phyloP scores from a whole-genome alignment of 2,113 vertebrate species.

The Coregonus clupeaformis region DNA sequence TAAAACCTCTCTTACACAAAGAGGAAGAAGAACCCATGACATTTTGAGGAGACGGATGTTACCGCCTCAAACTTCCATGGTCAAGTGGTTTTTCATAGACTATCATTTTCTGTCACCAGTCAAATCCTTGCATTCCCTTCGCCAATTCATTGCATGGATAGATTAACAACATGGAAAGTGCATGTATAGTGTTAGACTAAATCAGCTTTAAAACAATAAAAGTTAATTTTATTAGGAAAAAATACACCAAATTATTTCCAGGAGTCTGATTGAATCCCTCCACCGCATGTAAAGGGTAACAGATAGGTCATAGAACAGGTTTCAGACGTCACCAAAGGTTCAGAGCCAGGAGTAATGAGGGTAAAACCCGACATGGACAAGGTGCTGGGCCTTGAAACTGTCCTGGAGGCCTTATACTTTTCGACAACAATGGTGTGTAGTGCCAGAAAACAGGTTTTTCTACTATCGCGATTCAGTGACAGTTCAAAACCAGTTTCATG shows the following conservation, averaged over 20 bases:
- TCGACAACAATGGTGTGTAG: background rate
- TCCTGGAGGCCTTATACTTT: background rate
- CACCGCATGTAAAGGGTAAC: background rate
- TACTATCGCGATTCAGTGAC: background rate
- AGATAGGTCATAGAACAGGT: constrained; percentile 8
- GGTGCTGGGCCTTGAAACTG: background rate
- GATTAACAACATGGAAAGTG: constrained; percentile 15
- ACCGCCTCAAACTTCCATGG: constrained; percentile 12
- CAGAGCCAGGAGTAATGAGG: background rate
- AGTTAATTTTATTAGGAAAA: constrained; percentile 25
- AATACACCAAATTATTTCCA: too few relatives aligned
- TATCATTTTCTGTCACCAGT: background rate
- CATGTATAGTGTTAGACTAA: constrained; percentile 29
- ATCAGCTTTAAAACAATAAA: constrained; percentile 30
- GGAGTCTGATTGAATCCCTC: background rate
- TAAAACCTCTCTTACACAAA: background rate
- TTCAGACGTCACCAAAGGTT: constrained; percentile 6
- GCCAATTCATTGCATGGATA: constrained; percentile 6
- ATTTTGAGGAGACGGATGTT: constrained; percentile 15
- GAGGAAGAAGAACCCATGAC: background rate
- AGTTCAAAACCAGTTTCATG: background rate
- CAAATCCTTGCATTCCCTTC: constrained; percentile 11
- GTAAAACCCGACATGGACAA: background rate
- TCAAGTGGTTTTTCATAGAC: background rate
- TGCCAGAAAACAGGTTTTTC: background rate